These are phyloP conservation scores for Diuraphis noxia DNA, from an alignment of 1,140 invertebrate genomes.

Conservation along the genomic window DNA sequence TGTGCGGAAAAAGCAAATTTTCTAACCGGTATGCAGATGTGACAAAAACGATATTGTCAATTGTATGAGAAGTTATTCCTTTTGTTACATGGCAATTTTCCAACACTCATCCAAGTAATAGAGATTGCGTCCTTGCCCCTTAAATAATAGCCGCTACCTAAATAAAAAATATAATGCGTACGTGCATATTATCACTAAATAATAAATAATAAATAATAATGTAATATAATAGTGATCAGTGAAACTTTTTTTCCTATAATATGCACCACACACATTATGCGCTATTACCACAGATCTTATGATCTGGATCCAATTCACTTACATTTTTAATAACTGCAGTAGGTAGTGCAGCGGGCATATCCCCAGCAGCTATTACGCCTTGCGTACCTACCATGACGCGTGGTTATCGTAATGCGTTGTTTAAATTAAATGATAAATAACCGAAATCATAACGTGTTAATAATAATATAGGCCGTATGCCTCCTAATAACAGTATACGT, in stretches of 20 bases:
- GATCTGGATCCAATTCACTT: too few species aligned
- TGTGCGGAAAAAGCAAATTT: neutral
- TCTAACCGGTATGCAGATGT: too few species aligned
- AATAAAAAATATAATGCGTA: too few species aligned
- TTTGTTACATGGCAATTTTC: neutral
- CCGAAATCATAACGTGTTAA: conserved; percentile 1
- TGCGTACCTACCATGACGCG: neutral
- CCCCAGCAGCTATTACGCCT: neutral
- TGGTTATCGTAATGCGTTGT: neutral
- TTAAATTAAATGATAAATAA: conserved; percentile 12
- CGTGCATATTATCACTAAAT: too few species aligned
- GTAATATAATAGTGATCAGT: neutral
- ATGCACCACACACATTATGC: too few species aligned
- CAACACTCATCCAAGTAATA: neutral
- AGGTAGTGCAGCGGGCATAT: too few species aligned
- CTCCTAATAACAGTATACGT: neutral
- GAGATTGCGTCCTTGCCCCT: neutral
- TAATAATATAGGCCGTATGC: neutral
- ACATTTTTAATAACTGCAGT: too few species aligned
- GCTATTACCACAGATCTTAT: too few species aligned
- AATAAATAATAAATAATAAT: neutral
- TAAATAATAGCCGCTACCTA: too few species aligned
- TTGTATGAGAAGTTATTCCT: neutral
- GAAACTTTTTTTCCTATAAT: neutral
- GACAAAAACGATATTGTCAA: neutral